Evolutionary conservation across 2,888 invertebrate species (phyloP), one percentile per base, ranked within the genome.

Genomic region (Drosophila bunnanda): DNA sequence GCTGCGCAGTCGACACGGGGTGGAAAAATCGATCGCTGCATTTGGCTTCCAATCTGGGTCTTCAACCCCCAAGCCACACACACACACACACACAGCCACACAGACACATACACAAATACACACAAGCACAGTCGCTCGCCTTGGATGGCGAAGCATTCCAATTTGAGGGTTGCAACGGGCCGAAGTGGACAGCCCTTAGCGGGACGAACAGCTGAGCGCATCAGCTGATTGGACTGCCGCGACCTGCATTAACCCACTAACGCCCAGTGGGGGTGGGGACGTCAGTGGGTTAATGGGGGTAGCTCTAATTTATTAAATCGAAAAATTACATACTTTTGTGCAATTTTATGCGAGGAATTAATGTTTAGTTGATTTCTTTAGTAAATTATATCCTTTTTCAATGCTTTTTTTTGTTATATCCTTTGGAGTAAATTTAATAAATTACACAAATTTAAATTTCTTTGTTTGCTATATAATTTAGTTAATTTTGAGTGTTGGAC

Each of bases 21-120:
- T 82, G 75, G 83, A 88, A 87, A 89, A 89, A 87, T 88, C 89
- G 88, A 89, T 85, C 55, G 57, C 44, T 71, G 61, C 62, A 41
- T 72, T 62, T 64, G 57, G 41, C 66, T 52, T 39, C 44, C 75
- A 76, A 88, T 80, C 77, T 86, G 76, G 80, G 83, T 76, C 86
- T 78, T 84, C 89, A 82, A 82, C 85, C 89, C 83, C 76, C 77
- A 32, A 61, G 25, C 39, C 55, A n/a, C 17, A 17, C 28, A 30
- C n/a, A 44, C 9, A 43, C 25, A 25, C 25, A 28, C n/a, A 46
- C 13, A 48, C n/a, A n/a, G n/a, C n/a, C n/a, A n/a, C n/a, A n/a
- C n/a, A n/a, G n/a, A n/a, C n/a, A n/a, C 20, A 17, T n/a, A 25
- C 25, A 8, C 8, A 15, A 5, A 22, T n/a, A n/a, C n/a, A n/a